Conservation (phyloP, 2,888 invertebrate genomes). For the Stenchaetothrips biformis region DNA sequence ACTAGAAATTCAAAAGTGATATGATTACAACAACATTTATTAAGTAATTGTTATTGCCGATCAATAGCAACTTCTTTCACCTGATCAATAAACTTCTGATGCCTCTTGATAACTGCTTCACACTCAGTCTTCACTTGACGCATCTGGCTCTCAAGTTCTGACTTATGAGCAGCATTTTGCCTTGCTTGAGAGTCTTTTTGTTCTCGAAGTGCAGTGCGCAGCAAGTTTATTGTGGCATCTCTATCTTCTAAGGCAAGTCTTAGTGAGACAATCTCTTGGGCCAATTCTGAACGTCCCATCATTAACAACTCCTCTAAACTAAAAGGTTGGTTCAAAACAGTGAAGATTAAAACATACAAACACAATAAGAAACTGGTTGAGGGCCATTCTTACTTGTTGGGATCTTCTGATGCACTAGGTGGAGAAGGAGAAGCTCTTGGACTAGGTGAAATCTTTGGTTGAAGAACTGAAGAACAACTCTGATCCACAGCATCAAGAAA, state of each 20-base stretch:
- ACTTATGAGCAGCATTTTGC: neutral
- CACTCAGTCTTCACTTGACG: constrained; percentile 64
- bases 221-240: constrained; percentile 53
- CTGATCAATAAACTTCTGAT: constrained; percentile 79
- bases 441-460: constrained; percentile 48
- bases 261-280: constrained; percentile 57
- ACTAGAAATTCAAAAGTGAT: constrained; percentile 43
- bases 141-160: constrained; percentile 48
- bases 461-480: constrained; percentile 49
- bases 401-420: constrained; percentile 19
- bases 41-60: neutral
- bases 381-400: neutral
- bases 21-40: neutral
- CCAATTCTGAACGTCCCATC: constrained; percentile 56
- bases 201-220: constrained; percentile 54
- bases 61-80: constrained; percentile 42
- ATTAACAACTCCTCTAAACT: constrained; percentile 50
- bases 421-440: constrained; percentile 26
- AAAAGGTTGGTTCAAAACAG: neutral
- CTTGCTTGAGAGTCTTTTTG: constrained; percentile 26
- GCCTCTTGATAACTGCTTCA: constrained; percentile 66
- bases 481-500: constrained; percentile 63
- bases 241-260: constrained; percentile 58
- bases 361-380: neutral
- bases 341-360: neutral